Evolutionary conservation across 2,113 vertebrate genomes (phyloP).

Genomic region (Bos indicus): DNA sequence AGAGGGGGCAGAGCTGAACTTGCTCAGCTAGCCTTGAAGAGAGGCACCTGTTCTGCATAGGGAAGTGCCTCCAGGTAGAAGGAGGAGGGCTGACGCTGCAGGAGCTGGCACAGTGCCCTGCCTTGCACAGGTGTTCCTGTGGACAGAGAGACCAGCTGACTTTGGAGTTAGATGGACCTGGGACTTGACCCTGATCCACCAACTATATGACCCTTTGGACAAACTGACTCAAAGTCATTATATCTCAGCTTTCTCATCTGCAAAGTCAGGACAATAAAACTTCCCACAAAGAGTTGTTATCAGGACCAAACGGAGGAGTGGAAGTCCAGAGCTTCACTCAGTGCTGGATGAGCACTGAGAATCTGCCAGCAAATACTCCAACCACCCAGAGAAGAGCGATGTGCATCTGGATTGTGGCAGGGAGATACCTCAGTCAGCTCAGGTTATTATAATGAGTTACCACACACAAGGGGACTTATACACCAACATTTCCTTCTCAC

Average conservation of each 20-base stretch:
- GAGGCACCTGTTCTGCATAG: accelerated
- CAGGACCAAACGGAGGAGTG: too few species aligned
- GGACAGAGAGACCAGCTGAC: not conserved
- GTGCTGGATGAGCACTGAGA: not conserved
- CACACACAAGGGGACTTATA: not conserved
- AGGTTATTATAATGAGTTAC: not conserved
- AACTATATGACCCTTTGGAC: not conserved
- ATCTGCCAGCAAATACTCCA: too few species aligned
- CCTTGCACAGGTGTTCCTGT: accelerated
- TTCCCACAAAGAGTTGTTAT: not conserved
- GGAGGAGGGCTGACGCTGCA: not conserved
- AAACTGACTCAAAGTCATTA: not conserved
- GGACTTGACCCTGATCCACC: not conserved
- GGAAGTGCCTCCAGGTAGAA: not conserved
- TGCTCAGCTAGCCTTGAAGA: not conserved
- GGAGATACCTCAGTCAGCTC: not conserved
- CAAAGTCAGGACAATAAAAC: not conserved
- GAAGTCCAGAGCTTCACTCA: not conserved
- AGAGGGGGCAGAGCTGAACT: accelerated
- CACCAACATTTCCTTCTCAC: not conserved
- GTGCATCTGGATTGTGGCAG: not conserved
- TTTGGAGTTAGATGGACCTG: not conserved
- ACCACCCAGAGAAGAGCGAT: accelerated
- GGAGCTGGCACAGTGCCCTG: not conserved
- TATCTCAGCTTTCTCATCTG: not conserved